phyloP scores from a whole-genome alignment of 2,797 vertebrate species.

The Pipistrellus pygmaeus region DNA sequence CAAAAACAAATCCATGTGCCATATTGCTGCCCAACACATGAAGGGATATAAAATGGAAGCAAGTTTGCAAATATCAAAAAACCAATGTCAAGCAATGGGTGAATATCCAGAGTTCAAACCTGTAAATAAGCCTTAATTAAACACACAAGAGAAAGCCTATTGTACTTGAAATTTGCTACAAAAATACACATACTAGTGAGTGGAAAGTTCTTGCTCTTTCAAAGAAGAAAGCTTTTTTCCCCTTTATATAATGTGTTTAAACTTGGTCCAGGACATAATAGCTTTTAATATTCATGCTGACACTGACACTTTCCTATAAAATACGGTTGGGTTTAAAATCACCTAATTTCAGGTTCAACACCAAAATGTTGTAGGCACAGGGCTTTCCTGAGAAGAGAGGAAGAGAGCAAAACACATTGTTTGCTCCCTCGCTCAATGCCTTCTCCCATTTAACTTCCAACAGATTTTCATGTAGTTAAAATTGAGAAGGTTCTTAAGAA shows the following conservation, averaged over 20 bases:
- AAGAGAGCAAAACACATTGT: not conserved
- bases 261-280: not conserved
- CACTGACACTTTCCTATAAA: not conserved
- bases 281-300: not conserved
- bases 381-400: not conserved
- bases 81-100: slow-evolving; percentile 55
- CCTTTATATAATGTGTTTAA: not conserved
- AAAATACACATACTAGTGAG: not conserved
- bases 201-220: not conserved
- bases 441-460: not conserved
- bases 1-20: slow-evolving; percentile 86
- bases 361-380: not conserved
- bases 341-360: slow-evolving; percentile 7
- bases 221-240: not conserved
- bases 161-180: slow-evolving; percentile 1
- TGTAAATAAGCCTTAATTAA: slow-evolving; percentile 63
- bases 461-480: not conserved
- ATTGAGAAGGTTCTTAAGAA: not conserved
- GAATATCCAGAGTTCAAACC: slow-evolving; percentile 68
- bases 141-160: not conserved
- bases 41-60: slow-evolving; percentile 70
- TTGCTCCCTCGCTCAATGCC: not conserved
- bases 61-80: slow-evolving; percentile 70
- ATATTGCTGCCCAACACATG: slow-evolving; percentile 77
- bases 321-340: not conserved